Evolutionary conservation across 2,888 invertebrate species (phyloP).

Genomic region (Drosophila dives): DNA sequence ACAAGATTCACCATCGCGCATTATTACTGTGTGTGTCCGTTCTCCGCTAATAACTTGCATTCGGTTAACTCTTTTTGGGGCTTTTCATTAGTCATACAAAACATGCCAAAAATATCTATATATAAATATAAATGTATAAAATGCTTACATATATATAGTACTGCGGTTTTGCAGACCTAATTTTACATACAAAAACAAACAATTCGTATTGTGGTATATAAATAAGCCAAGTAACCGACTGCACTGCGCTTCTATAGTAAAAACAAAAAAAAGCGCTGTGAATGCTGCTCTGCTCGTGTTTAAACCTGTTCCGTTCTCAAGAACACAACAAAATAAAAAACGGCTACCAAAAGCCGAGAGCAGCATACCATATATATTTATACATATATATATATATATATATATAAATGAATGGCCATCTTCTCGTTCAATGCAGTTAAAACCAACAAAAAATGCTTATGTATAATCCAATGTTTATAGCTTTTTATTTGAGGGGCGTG

Average conservation of each 20-base stretch:
- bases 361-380: slow-evolving; percentile 2
- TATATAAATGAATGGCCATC: slow-evolving; percentile 35
- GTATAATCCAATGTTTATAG: slow-evolving; percentile 45
- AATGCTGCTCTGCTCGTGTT: background rate
- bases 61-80: slow-evolving; percentile 31
- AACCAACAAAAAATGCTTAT: slow-evolving; percentile 23
- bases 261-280: slow-evolving; percentile 10
- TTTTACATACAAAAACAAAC: slow-evolving; percentile 7
- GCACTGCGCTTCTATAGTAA: background rate
- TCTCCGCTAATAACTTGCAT: slow-evolving; percentile 19
- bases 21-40: slow-evolving; percentile 37
- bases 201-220: slow-evolving; percentile 3
- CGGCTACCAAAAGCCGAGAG: background rate
- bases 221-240: background rate
- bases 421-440: slow-evolving; percentile 61
- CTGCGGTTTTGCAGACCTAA: slow-evolving; percentile 16
- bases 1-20: slow-evolving; percentile 62
- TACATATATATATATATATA: background rate
- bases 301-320: slow-evolving; percentile 39
- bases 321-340: slow-evolving; percentile 1
- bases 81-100: slow-evolving; percentile 65
- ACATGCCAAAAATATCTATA: background rate
- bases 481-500: slow-evolving; percentile 59
- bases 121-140: slow-evolving; percentile 10
- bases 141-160: slow-evolving; percentile 14